phyloP scores from a whole-genome alignment of 2,113 vertebrate genomes.

The Thamnophis sirtalis region DNA sequence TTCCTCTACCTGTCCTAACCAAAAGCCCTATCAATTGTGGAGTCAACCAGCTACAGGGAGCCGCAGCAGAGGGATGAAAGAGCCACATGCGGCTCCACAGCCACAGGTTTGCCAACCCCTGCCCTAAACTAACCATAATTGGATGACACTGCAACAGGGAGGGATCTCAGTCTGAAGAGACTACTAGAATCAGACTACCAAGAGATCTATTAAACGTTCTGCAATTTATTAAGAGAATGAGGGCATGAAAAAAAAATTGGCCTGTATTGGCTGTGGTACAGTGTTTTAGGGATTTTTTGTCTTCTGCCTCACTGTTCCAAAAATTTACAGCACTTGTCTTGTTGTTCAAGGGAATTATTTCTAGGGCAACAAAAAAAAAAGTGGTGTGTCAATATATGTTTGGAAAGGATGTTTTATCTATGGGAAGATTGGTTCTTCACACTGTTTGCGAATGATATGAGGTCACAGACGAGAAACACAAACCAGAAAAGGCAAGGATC shows the following conservation, averaged over 20 bases:
- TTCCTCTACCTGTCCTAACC: too few relatives aligned
- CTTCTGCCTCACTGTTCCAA: background rate
- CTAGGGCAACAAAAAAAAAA: conserved; percentile 40
- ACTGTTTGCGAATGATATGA: conserved; percentile 37
- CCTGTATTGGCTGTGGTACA: background rate
- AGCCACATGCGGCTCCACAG: too few relatives aligned
- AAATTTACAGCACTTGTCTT: background rate
- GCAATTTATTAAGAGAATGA: background rate
- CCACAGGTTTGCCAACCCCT: too few relatives aligned
- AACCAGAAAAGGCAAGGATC: background rate
- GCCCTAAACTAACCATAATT: background rate
- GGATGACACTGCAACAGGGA: background rate
- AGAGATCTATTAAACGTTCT: background rate
- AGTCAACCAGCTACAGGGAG: too few relatives aligned
- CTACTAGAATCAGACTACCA: too few relatives aligned
- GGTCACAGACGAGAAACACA: conserved; percentile 4
- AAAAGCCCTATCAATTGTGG: too few relatives aligned
- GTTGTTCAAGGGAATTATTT: conserved; percentile 53
- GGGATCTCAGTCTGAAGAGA: background rate
- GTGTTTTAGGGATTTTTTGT: background rate
- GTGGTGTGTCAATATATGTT: conserved; percentile 59
- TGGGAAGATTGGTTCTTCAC: conserved; percentile 45
- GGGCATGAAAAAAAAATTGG: background rate
- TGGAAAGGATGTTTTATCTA: conserved; percentile 61
- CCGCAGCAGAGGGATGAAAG: too few relatives aligned